Conservation (phyloP, 2,113 vertebrate genomes). For the Patagioenas fasciata region DNA sequence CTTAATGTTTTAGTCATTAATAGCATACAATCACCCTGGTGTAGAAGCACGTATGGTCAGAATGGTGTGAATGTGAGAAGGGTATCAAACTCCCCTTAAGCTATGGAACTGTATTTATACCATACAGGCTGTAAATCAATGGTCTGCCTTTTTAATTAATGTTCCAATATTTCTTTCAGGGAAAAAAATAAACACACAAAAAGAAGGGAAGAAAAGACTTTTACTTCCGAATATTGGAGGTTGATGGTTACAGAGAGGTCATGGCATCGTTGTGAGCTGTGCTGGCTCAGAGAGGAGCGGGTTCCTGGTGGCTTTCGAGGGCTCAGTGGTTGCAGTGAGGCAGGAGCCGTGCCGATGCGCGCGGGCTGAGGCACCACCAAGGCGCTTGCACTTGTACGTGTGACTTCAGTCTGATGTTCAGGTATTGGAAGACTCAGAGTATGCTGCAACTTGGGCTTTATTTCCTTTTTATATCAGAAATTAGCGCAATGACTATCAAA, state of each 20-base stretch:
- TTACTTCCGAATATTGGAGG: neutral
- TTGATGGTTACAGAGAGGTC: neutral
- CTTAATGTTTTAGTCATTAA: neutral
- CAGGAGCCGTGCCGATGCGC: neutral
- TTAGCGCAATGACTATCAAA: neutral
- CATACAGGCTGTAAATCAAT: neutral
- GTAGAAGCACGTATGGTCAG: neutral
- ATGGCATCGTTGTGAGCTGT: neutral
- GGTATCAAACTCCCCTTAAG: neutral
- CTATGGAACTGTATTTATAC: neutral
- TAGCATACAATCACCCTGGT: fast-evolving
- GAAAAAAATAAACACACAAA: neutral
- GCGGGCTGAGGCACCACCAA: neutral
- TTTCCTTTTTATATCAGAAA: neutral
- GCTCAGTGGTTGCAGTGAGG: neutral
- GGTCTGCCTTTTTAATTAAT: neutral
- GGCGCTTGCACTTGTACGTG: neutral
- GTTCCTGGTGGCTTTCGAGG: neutral
- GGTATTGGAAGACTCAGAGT: neutral
- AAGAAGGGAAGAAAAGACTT: neutral
- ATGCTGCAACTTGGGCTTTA: neutral
- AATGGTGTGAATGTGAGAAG: neutral
- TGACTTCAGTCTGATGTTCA: neutral
- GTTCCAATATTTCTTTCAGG: neutral
- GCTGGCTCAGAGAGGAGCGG: neutral